Evolutionary conservation across 2,888 invertebrate species (phyloP).

Genomic region (Sialis lutaria): DNA sequence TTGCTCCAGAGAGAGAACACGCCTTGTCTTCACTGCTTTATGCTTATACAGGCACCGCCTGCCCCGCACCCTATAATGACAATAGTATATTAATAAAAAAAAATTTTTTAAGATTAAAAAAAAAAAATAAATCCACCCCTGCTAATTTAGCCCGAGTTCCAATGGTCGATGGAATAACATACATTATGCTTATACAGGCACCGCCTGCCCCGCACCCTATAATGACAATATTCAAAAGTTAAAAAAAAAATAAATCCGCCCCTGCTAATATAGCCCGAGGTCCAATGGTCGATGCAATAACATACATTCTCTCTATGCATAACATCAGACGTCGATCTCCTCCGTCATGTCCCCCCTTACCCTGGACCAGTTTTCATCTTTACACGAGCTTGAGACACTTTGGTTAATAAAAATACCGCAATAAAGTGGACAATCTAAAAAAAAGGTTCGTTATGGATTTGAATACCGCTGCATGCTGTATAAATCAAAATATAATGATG

Average conservation of each 20-base stretch:
- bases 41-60: too few species aligned
- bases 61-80: too few species aligned
- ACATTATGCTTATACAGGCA: too few species aligned
- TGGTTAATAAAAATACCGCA: slow-evolving; percentile 22
- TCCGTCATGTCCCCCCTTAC: slow-evolving; percentile 13
- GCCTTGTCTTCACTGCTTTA: too few species aligned
- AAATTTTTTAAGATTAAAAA: too few species aligned
- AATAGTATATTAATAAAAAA: too few species aligned
- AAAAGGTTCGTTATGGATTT: too few species aligned
- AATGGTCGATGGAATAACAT: slow-evolving; percentile 19
- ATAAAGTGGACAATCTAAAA: slow-evolving; percentile 17
- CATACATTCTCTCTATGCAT: slow-evolving; percentile 19
- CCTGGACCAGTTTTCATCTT: not conserved
- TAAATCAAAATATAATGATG: too few species aligned
- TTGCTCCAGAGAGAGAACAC: too few species aligned
- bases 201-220: too few species aligned
- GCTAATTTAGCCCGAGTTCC: slow-evolving; percentile 13
- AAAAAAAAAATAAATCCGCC: not conserved
- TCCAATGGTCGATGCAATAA: slow-evolving; percentile 18
- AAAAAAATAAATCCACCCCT: not conserved
- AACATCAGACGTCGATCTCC: slow-evolving; percentile 14
- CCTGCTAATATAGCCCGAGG: slow-evolving; percentile 13
- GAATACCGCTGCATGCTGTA: too few species aligned
- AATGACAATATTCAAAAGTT: too few species aligned
- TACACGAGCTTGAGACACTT: slow-evolving; percentile 18